These are phyloP conservation scores for Corbicula japonica DNA, from an alignment of 2,888 invertebrate species.

Conservation along the genomic window DNA sequence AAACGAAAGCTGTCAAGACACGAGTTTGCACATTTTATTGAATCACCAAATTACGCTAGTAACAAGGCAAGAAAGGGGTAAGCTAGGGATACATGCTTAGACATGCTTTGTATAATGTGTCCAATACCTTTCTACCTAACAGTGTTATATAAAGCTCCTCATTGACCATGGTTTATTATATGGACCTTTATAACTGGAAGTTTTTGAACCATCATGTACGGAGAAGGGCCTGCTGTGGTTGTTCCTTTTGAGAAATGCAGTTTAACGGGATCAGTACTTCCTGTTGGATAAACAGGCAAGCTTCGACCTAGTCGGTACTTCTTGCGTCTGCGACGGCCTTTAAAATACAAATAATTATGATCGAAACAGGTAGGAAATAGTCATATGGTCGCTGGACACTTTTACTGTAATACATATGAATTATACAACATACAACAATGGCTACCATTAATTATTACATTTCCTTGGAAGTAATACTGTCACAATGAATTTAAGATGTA, in stretches of 20 bases:
- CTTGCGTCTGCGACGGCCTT: slow-evolving; percentile 73
- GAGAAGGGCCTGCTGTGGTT: slow-evolving; percentile 61
- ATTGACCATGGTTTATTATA: slow-evolving; percentile 74
- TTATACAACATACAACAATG: too few species aligned
- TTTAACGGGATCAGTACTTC: slow-evolving; percentile 67
- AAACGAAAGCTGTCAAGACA: too few species aligned
- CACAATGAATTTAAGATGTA: too few species aligned
- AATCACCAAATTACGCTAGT: neutral
- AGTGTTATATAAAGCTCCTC: slow-evolving; percentile 47
- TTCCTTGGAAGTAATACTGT: too few species aligned
- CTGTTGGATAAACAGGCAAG: slow-evolving; percentile 50
- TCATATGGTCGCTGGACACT: too few species aligned
- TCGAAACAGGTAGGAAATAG: too few species aligned
- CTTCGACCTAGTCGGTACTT: slow-evolving; percentile 60
- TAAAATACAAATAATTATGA: slow-evolving; percentile 57
- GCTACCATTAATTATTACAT: too few species aligned
- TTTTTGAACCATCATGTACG: slow-evolving; percentile 75
- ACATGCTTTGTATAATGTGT: slow-evolving; percentile 69
- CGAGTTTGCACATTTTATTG: too few species aligned
- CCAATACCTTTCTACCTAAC: slow-evolving; percentile 55
- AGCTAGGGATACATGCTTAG: slow-evolving; percentile 3
- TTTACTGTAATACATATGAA: too few species aligned
- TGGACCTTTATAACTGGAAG: slow-evolving; percentile 80
- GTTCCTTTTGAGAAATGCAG: slow-evolving; percentile 75
- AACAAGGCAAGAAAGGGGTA: slow-evolving; percentile 6